Evolutionary conservation across 2,888 invertebrate species (phyloP), one percentile per base, ranked within the genome.

Genomic region (Temnothorax rugatulus): DNA sequence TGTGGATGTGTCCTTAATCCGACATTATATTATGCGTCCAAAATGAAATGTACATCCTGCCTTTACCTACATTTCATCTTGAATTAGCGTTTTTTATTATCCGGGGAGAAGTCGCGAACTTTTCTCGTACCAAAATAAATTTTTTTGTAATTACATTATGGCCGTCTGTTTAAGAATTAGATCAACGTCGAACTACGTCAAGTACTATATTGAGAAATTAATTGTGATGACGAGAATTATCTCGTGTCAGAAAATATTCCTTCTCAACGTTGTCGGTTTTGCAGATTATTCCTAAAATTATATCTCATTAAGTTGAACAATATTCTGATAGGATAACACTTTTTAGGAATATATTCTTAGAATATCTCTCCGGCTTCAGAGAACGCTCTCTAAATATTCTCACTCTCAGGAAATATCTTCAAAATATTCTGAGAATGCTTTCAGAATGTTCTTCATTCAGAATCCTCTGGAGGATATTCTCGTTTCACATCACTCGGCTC

Each of bases 371-470:
- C n/a, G 15, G 44, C 9, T 29, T 74, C 29, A 29, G 25, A 41
- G 25, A 52, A 52, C 8, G 52, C 18, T 66, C 2, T 66, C 21
- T 25, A 41, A 52, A 54, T 66, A 77, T 57, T 69, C 29, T 68
- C 4, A 15, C 38, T 29, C 25, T 54, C 29, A 15, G n/a, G 34
- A 47, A 64, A 64, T 63, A 75, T 47, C 21, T 25, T 4, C 15
- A 15, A 25, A 54, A 66, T 77, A 68, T 77, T 77, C 54, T 7
- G 50, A 34, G 52, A 54, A 76, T 52, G 21, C 21, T 38, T 18
- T 76, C 38, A 68, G 25, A 41, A 68, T 15, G n/a, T 77, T 77
- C 54, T 54, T 41, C 41, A 76, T 76, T 77, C 52, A 68, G 66
- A 76, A 76, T 29, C 34, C 76, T 76, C 73, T 41, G 57, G 25